Base-by-base conservation (phyloP, 2,113 vertebrate genomes). In the Lynx canadensis region DNA sequence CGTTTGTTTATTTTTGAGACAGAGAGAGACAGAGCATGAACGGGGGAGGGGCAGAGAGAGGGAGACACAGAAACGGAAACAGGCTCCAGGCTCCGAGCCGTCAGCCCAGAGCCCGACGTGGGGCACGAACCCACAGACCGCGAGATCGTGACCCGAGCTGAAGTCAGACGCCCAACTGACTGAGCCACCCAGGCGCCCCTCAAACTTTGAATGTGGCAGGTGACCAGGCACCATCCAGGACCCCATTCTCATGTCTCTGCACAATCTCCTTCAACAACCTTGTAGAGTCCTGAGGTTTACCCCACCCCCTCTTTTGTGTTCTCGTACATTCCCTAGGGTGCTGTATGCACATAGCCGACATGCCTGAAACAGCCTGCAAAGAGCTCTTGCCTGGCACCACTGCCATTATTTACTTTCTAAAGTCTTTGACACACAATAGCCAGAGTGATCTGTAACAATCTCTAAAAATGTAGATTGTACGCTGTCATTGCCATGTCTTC, bases 301-400 rank as follows among this genome's bases (percentile, higher is more conserved):
- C 18, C 21, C 21, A 5, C 5, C 29, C 25, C 71, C 23, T 1
- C 31, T 1, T 11, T 16, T 57, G 19, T 9, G n/a, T 48, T 48
- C n/a, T 45, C 48, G 31, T 38, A 45, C 16, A 12, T 38, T 15
- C 38, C 9, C 71, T 7, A 8, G 31, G 8, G 29, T 1, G 15
- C 23, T 18, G 0, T 31, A 12, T 15, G 14, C 9, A 19, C 4
- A 7, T 5, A 9, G 16, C 25, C 63, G 65, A 9, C 31, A 0
- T 19, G 12, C 45, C 5, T 50, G 50, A 63, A 6, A 1, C 15
- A 63, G 66, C 21, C 73, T 33, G 27, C 41, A 9, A 9, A 31
- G 36, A 45, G 29, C 73, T 69, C 45, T 16, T 7, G 7, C 36
- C 15, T 27, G 19, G 50, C 25, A 11, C 50, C 36, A 3, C 18